A percentile compares a stretch with the other conserved stretches of the same genome.
phyloP scores from a whole-genome alignment of 2,888 invertebrate species.

The Lissocephala sabroskyi region DNA sequence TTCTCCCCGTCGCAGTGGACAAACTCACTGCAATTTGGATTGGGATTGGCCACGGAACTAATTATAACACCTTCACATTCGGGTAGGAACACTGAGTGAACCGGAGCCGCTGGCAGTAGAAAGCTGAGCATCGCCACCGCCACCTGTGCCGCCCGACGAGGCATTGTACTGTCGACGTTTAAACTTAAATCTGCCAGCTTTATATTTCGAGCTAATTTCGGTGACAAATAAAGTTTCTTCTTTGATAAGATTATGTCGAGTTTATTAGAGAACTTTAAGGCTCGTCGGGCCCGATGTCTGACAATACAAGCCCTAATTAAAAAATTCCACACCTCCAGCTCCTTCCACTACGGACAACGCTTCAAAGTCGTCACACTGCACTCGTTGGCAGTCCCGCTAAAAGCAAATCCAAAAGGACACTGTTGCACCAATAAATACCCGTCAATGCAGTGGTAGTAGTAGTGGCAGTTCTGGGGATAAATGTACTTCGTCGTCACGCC shows the following conservation, averaged over 20 bases:
- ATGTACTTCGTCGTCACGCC: slow-evolving; percentile 37
- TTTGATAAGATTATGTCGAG: too few species aligned
- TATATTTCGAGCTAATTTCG: too few species aligned
- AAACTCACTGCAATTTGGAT: slow-evolving; percentile 49
- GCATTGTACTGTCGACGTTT: too few species aligned
- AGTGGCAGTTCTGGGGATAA: slow-evolving; percentile 48
- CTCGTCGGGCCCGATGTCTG: too few species aligned
- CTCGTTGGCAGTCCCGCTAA: slow-evolving; percentile 20
- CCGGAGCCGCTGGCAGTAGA: neutral
- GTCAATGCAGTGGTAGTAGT: slow-evolving; percentile 43
- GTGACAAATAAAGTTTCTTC: too few species aligned
- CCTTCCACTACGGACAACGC: too few species aligned
- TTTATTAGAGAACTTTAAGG: too few species aligned
- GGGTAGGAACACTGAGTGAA: slow-evolving; percentile 34
- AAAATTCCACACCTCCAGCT: too few species aligned
- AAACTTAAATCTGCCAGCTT: too few species aligned
- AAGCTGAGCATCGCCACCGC: slow-evolving; percentile 17
- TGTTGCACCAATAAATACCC: slow-evolving; percentile 54
- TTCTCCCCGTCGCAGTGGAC: slow-evolving; percentile 58
- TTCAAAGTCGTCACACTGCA: too few species aligned
- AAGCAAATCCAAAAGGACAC: slow-evolving; percentile 57
- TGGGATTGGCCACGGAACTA: slow-evolving; percentile 36
- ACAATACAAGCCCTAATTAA: too few species aligned
- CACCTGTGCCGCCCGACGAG: too few species aligned
- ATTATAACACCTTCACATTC: slow-evolving; percentile 53